Base-by-base conservation (phyloP, 2,113 vertebrate genomes). In the Cephalopterus ornatus region DNA sequence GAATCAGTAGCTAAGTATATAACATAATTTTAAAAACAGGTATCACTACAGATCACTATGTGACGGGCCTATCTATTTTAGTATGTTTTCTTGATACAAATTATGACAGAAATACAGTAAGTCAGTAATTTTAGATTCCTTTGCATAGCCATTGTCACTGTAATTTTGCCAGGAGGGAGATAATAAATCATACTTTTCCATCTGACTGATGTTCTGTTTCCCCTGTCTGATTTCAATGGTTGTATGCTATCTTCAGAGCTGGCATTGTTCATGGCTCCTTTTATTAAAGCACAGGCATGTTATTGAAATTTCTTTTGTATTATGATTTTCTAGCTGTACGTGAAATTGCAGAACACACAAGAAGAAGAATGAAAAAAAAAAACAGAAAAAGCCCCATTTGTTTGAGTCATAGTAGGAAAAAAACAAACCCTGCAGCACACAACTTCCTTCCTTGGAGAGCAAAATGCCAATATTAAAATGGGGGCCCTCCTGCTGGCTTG, bases 131-230 rank as follows among this genome's bases (percentile, higher is more conserved):
- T 97, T 86, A 91, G 63, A 97, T 96, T 90, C 92, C 85, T 89
- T 86, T 90, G 85, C 96, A 93, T 59, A 96, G 94, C 85, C 80
- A 71, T 41, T 71, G 73, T 89, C 86, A 93, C 88, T 94, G 74
- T 81, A 94, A 79, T 95, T 97, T 97, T 87, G 88, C 80, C 85
- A 78, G 87, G 23, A 92, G 89, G 93, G 82, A 95, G 94, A 94
- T 94, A 96, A 97, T 97, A 97, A 97, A 97, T 97, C 97, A 92
- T 93, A 93, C 92, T 97, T 96, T 97, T 76, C 85, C 75, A 95
- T 96, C 79, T 97, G 94, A 93, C 80, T 96, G 85, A 82, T 96
- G 85, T 70, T 97, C 92, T 91, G 88, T 96, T 94, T 95, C 89
- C n/a, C 83, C 95, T 78, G 28, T 96, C 95, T 80, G 94, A 93